Percentiles rank a stretch among this genome's conserved stretches.
Evolutionary conservation across 1,140 invertebrate species (phyloP).

Genomic region (Trichonephila inaurata): DNA sequence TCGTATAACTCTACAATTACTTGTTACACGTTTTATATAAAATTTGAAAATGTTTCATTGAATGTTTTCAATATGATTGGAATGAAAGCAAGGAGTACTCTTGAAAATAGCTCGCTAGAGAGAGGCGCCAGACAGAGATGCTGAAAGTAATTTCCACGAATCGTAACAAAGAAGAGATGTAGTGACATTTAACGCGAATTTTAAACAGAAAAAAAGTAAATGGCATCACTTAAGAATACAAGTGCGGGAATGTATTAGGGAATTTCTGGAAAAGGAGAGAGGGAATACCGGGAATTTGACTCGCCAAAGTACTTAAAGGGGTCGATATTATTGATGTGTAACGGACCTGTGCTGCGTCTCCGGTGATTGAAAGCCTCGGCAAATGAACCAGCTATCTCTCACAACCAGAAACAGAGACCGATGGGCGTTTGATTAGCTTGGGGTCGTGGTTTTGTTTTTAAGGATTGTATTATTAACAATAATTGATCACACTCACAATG

Average conservation of each 20-base stretch:
- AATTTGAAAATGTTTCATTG: too few relatives aligned
- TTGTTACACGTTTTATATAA: too few relatives aligned
- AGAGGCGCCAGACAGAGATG: too few relatives aligned
- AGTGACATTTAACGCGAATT: too few relatives aligned
- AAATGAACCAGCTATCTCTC: background rate
- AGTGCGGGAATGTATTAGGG: background rate
- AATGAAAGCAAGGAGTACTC: too few relatives aligned
- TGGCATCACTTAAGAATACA: background rate
- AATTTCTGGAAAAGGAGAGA: background rate
- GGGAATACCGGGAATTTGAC: background rate
- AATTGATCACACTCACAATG: too few relatives aligned
- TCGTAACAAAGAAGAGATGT: too few relatives aligned
- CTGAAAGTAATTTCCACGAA: too few relatives aligned
- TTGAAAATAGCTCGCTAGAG: too few relatives aligned
- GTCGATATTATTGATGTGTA: slow-evolving; percentile 12
- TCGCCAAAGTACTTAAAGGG: background rate
- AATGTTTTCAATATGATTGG: too few relatives aligned
- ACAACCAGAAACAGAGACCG: background rate
- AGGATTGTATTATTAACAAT: too few relatives aligned
- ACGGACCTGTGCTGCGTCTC: background rate
- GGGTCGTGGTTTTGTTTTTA: background rate
- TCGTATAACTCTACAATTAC: too few relatives aligned
- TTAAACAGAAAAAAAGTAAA: background rate
- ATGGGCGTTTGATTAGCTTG: background rate
- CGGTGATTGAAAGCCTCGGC: background rate